Percentiles rank a stretch among this genome's conserved stretches.
phyloP scores from a whole-genome alignment of 2,113 vertebrate genomes.

The Nipponia nippon region DNA sequence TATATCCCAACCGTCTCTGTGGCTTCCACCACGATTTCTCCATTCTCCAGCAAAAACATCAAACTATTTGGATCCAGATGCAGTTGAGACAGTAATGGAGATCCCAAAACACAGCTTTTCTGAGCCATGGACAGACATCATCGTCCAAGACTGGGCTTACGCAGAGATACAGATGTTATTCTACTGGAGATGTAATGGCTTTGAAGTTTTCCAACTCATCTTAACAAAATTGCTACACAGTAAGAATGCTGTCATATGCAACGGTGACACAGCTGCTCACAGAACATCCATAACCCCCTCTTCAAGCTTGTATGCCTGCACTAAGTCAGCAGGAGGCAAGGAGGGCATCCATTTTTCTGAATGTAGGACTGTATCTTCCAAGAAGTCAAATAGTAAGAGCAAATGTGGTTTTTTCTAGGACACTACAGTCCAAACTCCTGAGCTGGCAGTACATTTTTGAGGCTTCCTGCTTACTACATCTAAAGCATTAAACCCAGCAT shows the following conservation, averaged over 20 bases:
- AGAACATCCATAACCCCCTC: neutral
- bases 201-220: neutral
- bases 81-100: constrained; percentile 1
- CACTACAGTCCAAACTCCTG: neutral
- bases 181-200: neutral
- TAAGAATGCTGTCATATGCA: neutral
- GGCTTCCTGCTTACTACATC: neutral
- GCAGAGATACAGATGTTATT: neutral
- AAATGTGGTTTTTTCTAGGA: neutral
- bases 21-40: constrained; percentile 24
- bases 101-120: constrained; percentile 35
- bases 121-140: constrained; percentile 7
- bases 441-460: neutral
- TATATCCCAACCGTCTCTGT: neutral
- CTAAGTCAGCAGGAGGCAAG: neutral
- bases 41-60: constrained; percentile 20
- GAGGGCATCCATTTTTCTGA: neutral
- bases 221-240: neutral
- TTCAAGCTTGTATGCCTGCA: neutral
- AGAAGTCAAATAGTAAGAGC: neutral
- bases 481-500: neutral
- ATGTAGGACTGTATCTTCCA: neutral
- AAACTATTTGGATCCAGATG: constrained; percentile 12
- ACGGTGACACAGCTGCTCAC: neutral
- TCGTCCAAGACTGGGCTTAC: neutral